These are phyloP conservation scores for Sandelia bainsii DNA, from an alignment of 2,797 vertebrate genomes.

Conservation along the genomic window DNA sequence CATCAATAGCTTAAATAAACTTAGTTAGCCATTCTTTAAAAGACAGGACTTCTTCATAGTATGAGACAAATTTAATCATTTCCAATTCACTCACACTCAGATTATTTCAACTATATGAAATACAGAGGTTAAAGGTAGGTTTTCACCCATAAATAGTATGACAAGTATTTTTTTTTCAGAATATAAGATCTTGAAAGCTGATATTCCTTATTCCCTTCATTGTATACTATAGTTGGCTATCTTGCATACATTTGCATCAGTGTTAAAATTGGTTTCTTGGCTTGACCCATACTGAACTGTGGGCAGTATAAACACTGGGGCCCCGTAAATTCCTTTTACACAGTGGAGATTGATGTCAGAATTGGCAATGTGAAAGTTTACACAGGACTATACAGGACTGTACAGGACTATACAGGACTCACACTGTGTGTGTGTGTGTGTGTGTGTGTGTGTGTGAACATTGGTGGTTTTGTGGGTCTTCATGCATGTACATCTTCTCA, in stretches of 20 bases:
- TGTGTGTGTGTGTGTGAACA: not conserved
- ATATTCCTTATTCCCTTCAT: not conserved
- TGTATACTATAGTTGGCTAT: not conserved
- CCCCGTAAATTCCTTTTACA: slow-evolving; percentile 1
- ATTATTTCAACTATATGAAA: not conserved
- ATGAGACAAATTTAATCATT: too few relatives aligned
- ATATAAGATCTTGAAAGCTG: not conserved
- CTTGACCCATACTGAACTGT: not conserved
- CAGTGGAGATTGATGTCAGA: slow-evolving; percentile 2
- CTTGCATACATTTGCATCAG: not conserved
- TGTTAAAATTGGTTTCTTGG: not conserved
- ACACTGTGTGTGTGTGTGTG: not conserved
- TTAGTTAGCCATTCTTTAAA: too few relatives aligned
- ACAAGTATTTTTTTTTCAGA: not conserved
- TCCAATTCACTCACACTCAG: not conserved
- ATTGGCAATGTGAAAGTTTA: not conserved
- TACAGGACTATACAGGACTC: too few relatives aligned
- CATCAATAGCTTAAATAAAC: too few relatives aligned
- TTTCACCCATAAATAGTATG: not conserved
- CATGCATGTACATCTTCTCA: not conserved
- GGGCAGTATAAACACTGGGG: slow-evolving; percentile 2
- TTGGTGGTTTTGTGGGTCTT: not conserved
- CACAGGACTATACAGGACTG: too few relatives aligned
- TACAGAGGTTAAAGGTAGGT: not conserved
- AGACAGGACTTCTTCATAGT: too few relatives aligned